Base-by-base conservation (phyloP, 2,797 vertebrate species). In the Centroberyx gerrardi region DNA sequence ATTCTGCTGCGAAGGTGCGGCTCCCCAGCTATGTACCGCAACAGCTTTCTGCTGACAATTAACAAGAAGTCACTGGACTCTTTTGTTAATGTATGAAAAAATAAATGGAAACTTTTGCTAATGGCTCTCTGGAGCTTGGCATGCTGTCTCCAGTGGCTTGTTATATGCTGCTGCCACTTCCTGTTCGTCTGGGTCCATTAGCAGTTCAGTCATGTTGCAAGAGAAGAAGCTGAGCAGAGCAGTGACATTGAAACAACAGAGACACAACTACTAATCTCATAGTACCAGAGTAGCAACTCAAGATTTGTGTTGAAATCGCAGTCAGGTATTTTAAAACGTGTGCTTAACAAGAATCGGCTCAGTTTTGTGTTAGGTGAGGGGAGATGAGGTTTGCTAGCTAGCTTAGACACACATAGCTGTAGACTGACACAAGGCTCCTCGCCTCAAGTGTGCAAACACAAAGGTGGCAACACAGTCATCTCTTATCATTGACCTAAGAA, bases 41-140 rank as follows among this genome's bases (percentile, higher is more conserved):
- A 76, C 68, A 31, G 67, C 82, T 84, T 82, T 74, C 56, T 78
- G 80, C 52, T 76, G 44, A 73, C 68, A 91, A 91, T 91, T 91
- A 91, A 58, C 82, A 82, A 80, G 81, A 72, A 80, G 70, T 71
- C 59, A 67, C 54, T 68, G 65, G 60, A 27, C 51, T 70, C 27
- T 66, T 71, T 59, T 76, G 12, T 72, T 75, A 53, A 69, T 68
- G 62, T 74, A 64, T 79, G 80, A 87, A 87, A 86, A 90, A 86
- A 90, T 92, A 85, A 83, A 90, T 85, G 86, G 86, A 92, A 92
- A 89, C 78, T 87, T 82, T 76, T 38, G 27, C 66, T 93, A 93
- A 93, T 92, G 86, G 87, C 62, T 87, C 91, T 90, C 90, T 70
- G 66, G 88, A 86, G 92, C 49, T n/a, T 49, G 31, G 33, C 27